Evolutionary conservation across 2,797 vertebrate genomes (phyloP).

Genomic region (Amblyopsis hoosieri): DNA sequence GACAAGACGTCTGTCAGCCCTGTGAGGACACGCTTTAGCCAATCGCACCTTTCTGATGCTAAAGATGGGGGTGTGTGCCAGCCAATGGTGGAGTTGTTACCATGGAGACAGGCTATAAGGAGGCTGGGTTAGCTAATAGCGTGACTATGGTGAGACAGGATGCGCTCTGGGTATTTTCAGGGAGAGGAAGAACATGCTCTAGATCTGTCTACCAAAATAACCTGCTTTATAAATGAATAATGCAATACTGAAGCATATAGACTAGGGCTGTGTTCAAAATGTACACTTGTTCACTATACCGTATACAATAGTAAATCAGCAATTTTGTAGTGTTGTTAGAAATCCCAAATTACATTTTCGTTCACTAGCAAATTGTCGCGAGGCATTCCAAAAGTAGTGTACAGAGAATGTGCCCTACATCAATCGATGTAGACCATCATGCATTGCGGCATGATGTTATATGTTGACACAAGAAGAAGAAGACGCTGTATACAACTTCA

Average conservation of each 20-base stretch:
- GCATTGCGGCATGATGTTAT: no score
- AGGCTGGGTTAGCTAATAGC: constrained; percentile 18
- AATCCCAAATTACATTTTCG: no score
- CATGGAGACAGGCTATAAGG: constrained; percentile 36
- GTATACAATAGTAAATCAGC: no score
- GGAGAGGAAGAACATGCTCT: constrained; percentile 52
- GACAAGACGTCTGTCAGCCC: constrained; percentile 9
- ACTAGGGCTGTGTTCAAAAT: constrained; percentile 6
- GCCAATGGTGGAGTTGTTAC: constrained; percentile 41
- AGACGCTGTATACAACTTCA: no score
- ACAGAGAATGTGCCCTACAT: no score
- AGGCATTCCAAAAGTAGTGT: no score
- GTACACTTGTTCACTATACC: no score
- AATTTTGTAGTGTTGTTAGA: no score
- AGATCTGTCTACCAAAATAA: constrained; percentile 65
- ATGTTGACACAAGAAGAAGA: no score
- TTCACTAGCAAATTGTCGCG: no score
- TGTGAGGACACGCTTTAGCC: constrained; percentile 4
- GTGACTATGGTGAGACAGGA: constrained; percentile 31
- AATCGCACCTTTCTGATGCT: not conserved
- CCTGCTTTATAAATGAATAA: constrained; percentile 63
- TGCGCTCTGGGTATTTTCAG: constrained; percentile 32
- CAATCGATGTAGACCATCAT: no score
- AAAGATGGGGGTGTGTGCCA: not conserved
- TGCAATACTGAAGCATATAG: constrained; percentile 33